Conservation (phyloP, 2,113 vertebrate genomes). For the Pristiophorus japonicus region DNA sequence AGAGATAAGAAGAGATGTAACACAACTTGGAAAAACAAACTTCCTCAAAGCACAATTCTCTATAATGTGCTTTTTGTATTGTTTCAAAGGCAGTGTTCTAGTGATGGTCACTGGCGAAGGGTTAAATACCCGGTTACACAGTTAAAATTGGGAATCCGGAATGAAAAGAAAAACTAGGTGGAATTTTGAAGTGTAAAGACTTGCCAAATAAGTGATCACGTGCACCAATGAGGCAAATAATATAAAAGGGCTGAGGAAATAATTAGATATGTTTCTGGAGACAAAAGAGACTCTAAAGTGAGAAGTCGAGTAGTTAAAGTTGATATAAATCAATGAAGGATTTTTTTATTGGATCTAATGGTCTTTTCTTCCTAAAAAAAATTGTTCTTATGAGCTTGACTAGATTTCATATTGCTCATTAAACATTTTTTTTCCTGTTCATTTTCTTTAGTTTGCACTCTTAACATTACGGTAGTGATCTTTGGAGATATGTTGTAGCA, state of each 20-base stretch:
- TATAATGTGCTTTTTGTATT: not conserved
- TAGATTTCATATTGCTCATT: not conserved
- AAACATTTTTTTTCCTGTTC: not conserved
- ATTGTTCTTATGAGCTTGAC: not conserved
- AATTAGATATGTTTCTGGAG: not conserved
- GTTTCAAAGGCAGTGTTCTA: not conserved
- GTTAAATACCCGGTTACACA: not conserved
- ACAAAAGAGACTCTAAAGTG: not conserved
- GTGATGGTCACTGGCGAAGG: not conserved
- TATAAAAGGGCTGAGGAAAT: not conserved
- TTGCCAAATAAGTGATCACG: not conserved
- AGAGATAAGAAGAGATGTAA: not conserved
- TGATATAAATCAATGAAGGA: not conserved
- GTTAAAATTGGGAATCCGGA: not conserved
- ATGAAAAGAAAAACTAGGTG: not conserved
- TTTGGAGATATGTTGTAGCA: not conserved
- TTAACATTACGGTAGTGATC: not conserved
- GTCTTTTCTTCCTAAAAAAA: not conserved
- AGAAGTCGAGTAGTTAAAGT: not conserved
- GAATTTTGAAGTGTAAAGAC: not conserved
- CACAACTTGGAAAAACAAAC: not conserved
- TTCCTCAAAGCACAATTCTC: not conserved
- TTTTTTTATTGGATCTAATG: not conserved
- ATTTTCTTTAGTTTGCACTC: constrained; percentile 12
- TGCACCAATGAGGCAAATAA: not conserved